phyloP scores from a whole-genome alignment of 1,140 invertebrate genomes.

The Drosophila auraria region DNA sequence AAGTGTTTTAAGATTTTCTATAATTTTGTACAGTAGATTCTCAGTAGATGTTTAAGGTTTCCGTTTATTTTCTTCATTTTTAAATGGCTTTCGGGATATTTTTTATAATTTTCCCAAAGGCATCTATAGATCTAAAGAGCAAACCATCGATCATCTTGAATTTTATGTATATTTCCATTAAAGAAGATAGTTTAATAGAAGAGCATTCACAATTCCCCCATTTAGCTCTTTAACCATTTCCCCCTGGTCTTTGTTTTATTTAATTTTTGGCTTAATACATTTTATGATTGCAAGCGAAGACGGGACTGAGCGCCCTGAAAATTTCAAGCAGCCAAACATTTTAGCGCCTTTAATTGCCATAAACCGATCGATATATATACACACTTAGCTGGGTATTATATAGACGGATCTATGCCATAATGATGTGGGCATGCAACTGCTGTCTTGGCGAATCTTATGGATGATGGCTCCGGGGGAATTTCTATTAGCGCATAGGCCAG shows the following conservation, averaged over 20 bases:
- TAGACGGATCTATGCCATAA: conserved; percentile 24
- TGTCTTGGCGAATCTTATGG: conserved; percentile 20
- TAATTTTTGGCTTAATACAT: conserved; percentile 25
- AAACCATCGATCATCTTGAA: not conserved
- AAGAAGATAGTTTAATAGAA: not conserved
- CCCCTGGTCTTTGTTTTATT: conserved; percentile 4
- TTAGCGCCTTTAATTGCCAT: conserved; percentile 78
- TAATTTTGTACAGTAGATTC: too few species aligned
- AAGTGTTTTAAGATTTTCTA: not conserved
- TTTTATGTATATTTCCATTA: not conserved
- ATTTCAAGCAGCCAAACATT: conserved; percentile 77
- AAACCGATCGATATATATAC: conserved; percentile 28
- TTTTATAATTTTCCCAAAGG: too few species aligned
- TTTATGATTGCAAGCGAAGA: conserved; percentile 61
- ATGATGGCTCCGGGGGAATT: conserved; percentile 49
- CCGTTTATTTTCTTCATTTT: too few species aligned
- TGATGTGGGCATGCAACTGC: conserved; percentile 28
- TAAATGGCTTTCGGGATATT: too few species aligned
- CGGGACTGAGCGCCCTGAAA: conserved; percentile 53
- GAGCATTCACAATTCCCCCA: conserved; percentile 20
- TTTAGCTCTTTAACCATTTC: too few species aligned
- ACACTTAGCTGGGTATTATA: not conserved
- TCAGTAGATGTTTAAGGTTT: too few species aligned
- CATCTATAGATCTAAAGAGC: not conserved
- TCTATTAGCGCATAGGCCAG: conserved; percentile 52